Base-by-base conservation (phyloP, 2,888 invertebrate species). In the Pseudococcus viburni region DNA sequence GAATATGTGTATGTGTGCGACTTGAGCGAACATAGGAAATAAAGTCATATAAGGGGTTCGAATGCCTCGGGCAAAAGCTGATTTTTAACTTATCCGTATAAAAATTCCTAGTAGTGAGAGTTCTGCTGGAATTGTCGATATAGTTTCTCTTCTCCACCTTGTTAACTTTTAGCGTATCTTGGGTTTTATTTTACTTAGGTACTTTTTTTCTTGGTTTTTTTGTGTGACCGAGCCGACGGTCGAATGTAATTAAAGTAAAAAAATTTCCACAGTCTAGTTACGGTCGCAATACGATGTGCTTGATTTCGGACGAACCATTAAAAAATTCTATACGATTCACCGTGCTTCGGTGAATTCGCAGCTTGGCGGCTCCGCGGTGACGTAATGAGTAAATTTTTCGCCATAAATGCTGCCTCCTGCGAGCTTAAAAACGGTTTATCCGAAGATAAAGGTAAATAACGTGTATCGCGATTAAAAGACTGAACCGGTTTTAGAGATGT, bases 1-100 rank as follows among this genome's bases (percentile, higher is more conserved):
- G 85, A 33, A 85, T 85, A 59, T 85, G 85, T 51, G 80, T 85
- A 59, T 85, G 85, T 51, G 80, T 42, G 80, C 80, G 80, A 80
- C 26, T 33, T 33, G 26, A 33, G 26, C 26, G 26, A 80, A 42
- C 46, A 80, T 42, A 80, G 80, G 80, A 80, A 80, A 80, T 80
- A 80, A 39, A 80, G 80, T 80, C 80, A 80, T 80, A 80, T 80
- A 80, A 80, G 80, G 80, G 80, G 39, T 80, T 80, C 80, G 42
- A 80, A 80, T 80, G 80, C 80, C 46, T 39, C 80, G 9, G n/a
- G 80, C 80, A 80, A 80, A 80, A 42, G 80, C 80, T 80, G 80
- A 80, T 80, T 80, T 80, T 80, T 80, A 80, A 80, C 42, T 46
- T 80, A 80, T 80, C 80, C 9, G 80, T 80, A 80, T 80, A 80